phyloP scores from a whole-genome alignment of 2,888 invertebrate genomes.

The Clunio marinus region DNA sequence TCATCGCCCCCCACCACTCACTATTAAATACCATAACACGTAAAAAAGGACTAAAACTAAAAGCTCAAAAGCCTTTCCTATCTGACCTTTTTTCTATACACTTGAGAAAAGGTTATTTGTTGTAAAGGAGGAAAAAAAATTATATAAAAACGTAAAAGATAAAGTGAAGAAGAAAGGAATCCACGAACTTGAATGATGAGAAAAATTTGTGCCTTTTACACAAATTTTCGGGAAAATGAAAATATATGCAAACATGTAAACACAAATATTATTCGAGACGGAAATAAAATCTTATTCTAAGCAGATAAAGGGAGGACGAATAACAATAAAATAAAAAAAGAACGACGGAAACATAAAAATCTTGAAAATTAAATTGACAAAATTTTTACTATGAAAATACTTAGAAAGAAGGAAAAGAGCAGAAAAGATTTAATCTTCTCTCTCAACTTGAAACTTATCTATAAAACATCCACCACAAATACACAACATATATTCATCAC shows the following conservation, averaged over 20 bases:
- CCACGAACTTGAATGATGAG: neutral
- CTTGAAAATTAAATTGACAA: too few relatives aligned
- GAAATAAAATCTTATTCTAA: neutral
- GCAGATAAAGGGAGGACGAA: conserved; percentile 4
- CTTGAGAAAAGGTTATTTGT: neutral
- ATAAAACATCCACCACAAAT: too few relatives aligned
- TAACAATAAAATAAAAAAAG: conserved; percentile 10
- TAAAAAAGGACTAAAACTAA: neutral
- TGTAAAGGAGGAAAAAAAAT: neutral
- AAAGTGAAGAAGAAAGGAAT: too few relatives aligned
- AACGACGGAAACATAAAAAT: too few relatives aligned
- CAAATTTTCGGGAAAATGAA: too few relatives aligned
- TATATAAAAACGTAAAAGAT: conserved; percentile 5
- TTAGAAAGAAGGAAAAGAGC: neutral
- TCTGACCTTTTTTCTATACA: neutral
- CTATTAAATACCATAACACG: neutral
- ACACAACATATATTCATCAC: too few relatives aligned
- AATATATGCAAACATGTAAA: neutral
- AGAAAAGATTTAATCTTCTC: neutral
- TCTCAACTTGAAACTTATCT: neutral
- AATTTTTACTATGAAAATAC: neutral
- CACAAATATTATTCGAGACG: conserved; percentile 6
- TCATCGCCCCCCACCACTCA: neutral
- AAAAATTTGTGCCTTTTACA: conserved; percentile 22
- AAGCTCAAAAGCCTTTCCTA: neutral